These are phyloP conservation scores for Megaceryle torquata DNA, from an alignment of 2,113 vertebrate species.

Conservation along the genomic window DNA sequence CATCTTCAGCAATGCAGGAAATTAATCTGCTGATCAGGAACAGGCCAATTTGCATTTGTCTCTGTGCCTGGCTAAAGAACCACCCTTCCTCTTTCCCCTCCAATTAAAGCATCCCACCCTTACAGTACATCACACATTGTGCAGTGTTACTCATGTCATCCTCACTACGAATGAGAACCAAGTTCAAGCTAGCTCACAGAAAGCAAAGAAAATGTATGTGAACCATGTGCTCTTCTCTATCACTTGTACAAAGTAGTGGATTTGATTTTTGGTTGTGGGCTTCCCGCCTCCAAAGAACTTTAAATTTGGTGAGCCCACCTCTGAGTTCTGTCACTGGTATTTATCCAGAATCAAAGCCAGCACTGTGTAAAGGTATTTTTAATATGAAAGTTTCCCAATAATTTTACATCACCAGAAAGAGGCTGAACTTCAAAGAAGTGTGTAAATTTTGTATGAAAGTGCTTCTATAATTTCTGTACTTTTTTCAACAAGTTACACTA, in stretches of 20 bases:
- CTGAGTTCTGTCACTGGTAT: neutral
- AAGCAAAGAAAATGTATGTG: neutral
- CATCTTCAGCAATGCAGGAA: neutral
- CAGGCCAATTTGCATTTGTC: neutral
- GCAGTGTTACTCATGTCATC: neutral
- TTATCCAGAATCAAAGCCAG: neutral
- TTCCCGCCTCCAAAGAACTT: neutral
- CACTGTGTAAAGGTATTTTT: neutral
- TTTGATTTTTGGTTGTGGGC: neutral
- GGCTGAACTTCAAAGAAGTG: neutral
- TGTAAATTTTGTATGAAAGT: neutral
- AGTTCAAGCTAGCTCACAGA: neutral
- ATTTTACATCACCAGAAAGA: neutral
- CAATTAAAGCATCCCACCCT: neutral
- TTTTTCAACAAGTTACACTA: neutral
- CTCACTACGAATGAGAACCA: neutral
- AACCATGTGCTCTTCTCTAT: rapidly evolving
- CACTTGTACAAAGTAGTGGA: neutral
- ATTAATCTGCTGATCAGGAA: neutral
- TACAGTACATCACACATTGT: neutral
- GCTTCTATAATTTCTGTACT: neutral
- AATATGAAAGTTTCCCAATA: neutral
- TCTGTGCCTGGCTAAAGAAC: neutral
- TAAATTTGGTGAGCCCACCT: neutral
- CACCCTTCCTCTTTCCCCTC: no score